Base-by-base conservation (phyloP, 2,888 invertebrate species). In the Petrophora chlorosata region DNA sequence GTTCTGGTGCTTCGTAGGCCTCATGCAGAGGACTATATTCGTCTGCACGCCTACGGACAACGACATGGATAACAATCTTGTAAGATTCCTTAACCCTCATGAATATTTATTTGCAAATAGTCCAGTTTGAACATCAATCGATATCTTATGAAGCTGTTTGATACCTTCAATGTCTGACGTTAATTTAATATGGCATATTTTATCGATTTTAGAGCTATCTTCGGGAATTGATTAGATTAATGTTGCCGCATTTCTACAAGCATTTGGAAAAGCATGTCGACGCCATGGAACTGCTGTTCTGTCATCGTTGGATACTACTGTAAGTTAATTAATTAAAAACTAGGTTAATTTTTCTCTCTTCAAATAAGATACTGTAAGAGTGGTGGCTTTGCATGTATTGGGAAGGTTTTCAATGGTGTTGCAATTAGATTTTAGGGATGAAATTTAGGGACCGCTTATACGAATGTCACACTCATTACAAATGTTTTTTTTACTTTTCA, bases 1-100 rank as follows among this genome's bases (percentile, higher is more conserved):
- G 0, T 99, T 99, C 79, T 99, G 99, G 99, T 98, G 98, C 75
- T 99, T 99, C 80, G 98, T 97, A 15, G 98, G 98, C 0, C 92
- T 98, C 48, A 98, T 99, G 97, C 96, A 98, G 72, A 92, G 96
- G 63, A 97, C 98, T 0, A 96, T 98, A 62, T 98, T 98, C 73
- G 97, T 98, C 0, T 97, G 97, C 65, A 97, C 97, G 0, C 98
- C 98, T 1, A 97, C 97, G 2, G 98, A 98, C 79, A 94, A 94
- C 70, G 98, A 98, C 73, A 98, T 99, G 95, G 98, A 99, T 75
- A 94, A 94, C 67, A 98, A 98, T 73, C 90, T 99, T 70, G 94
- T 94, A 85, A 82, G 85, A 53, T 23, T 29, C 29, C 34, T 16
- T 36, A 10, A 38, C 19, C 33, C 32, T 7, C 12, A 40, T 26